Evolutionary conservation across 2,888 invertebrate genomes (phyloP), one percentile per base, ranked within the genome.

Genomic region (Bimastos eiseni): DNA sequence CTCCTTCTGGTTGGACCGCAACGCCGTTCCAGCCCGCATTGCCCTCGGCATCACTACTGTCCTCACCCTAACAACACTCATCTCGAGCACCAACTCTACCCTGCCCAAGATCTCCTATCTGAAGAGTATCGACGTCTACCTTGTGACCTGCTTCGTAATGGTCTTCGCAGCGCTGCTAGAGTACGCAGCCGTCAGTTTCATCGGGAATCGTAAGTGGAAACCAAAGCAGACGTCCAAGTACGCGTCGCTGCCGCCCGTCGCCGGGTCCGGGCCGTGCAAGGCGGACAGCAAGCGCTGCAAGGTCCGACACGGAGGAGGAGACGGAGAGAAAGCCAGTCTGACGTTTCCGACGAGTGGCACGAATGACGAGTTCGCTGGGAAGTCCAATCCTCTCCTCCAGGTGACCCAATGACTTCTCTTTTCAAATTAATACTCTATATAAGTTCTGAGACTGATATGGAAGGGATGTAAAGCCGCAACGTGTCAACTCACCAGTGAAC

Each of bases 111-210:
- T 95, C 89, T 92, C 92, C 86, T 95, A 95, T 92, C 94, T 95
- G 83, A 95, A 95, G 91, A 93, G 93, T 91, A 98, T 98, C 95
- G 98, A 98, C 96, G 98, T 98, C 94, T 98, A 98, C 96, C 96
- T 98, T 96, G 98, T 98, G 94, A 98, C 98, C 94, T 98, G 98
- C 96, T 98, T 98, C 97, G 98, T 98, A 95, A 98, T 98, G 98
- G 98, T 98, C 95, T 98, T 98, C 96, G 98, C 98, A 94, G 98
- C 98, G 95, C 96, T 99, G 95, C 96, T 99, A 96, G 99, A 99
- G 96, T 99, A 98, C 96, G 98, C 99, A 93, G 98, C 98, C 93
- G 99, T 99, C 94, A 98, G 98, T 93, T 99, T 99, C 96, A 98
- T 98, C 97, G 98, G 91, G 33, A 92, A 91, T 55, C 49, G 90